Base-by-base conservation (phyloP, 2,797 vertebrate species). In the Sebastes kiyomatsui region DNA sequence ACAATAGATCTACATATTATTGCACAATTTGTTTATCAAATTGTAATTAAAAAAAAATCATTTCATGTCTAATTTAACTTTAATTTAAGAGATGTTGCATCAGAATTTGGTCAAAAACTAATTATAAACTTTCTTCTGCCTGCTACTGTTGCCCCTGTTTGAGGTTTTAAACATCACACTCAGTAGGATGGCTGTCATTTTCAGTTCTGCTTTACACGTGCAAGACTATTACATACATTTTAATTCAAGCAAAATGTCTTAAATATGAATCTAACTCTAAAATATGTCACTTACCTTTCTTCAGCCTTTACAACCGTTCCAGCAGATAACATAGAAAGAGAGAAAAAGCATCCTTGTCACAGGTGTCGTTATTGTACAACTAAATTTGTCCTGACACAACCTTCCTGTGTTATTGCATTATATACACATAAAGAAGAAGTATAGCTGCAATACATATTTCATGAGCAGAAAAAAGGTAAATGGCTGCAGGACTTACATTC, bases 401-500 rank as follows among this genome's bases (percentile, higher is more conserved):
- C 1, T 67, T 11, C 20, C 13, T 22, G 1, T 52, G 18, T 56
- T 2, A 22, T 6, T 22, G 4, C 33, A 61, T 11, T 30, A 7
- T 56, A n/a, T 52, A 56, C 13, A 46, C 7, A 46, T 12, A 20
- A 65, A 22, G 12, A 32, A 5, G 16, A 75, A 55, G 64, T 20
- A 38, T 38, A 28, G 49, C 12, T 27, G 42, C 7, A 23, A 67
- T 20, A 3, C 23, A 66, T 2, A 22, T 18, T 4, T 28, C 20
- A 65, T 11, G 2, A 69, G 59, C 35, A 59, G 42, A 73, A 82
- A 82, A 81, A 58, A 22, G 12, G 12, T 20, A 46, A 77, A 75
- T 33, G 22, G 11, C 60, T 67, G 42, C 49, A 70, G 74, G 93
- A 95, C 95, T 95, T 91, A 94, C 93, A 81, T 70, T 67, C 6